Conservation (phyloP, 2,113 vertebrate genomes). For the Urocynchramus pylzowi region DNA sequence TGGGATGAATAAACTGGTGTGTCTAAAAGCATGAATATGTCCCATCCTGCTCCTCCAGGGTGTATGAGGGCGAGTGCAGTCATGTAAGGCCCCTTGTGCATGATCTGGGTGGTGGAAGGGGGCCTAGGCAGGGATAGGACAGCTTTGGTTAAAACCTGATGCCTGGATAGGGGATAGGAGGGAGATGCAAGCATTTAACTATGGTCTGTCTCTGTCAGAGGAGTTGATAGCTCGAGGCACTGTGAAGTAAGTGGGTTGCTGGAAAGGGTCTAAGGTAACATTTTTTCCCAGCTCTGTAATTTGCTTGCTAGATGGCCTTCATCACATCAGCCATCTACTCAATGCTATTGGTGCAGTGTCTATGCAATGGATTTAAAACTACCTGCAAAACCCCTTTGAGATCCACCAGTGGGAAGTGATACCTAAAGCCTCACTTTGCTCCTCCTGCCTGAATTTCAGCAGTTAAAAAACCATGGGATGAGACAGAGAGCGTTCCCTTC, state of each 20-base stretch:
- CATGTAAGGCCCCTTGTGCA: background rate
- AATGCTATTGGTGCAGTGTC: background rate
- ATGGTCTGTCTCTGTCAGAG: background rate
- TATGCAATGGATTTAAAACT: background rate
- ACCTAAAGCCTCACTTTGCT: background rate
- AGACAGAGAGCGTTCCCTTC: background rate
- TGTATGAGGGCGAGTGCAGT: background rate
- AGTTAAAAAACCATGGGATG: background rate
- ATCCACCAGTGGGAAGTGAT: background rate
- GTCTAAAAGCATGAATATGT: accelerated
- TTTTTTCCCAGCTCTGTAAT: background rate
- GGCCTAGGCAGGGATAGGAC: background rate
- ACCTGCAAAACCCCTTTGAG: background rate
- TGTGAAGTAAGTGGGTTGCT: background rate
- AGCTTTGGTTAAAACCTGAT: background rate
- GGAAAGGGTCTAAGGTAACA: background rate
- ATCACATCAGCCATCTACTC: background rate
- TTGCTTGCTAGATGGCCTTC: background rate
- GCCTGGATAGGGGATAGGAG: background rate
- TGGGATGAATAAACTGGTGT: background rate
- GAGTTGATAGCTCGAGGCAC: background rate
- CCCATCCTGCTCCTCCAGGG: background rate
- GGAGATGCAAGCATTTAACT: background rate
- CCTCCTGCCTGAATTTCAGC: background rate
- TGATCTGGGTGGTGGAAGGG: background rate